Percentiles rank a stretch among this genome's conserved stretches.
Conservation (phyloP, 2,797 vertebrate species). For the Loriculus beryllinus region DNA sequence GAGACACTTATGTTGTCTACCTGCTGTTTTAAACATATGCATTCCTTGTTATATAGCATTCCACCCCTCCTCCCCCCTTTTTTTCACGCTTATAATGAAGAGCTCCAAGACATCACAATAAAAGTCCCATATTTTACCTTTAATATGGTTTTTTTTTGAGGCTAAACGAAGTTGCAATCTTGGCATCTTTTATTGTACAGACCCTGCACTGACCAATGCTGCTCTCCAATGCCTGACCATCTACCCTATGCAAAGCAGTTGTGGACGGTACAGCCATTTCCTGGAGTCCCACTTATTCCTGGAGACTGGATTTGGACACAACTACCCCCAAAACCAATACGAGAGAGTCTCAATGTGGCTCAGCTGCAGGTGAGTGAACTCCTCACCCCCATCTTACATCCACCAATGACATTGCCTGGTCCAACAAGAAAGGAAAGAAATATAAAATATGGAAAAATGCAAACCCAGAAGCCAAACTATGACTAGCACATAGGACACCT, state of each 20-base stretch:
- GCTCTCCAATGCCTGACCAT: rapidly evolving
- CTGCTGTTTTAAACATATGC: neutral
- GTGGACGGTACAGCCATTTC: neutral
- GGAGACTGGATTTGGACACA: neutral
- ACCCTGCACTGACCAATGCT: neutral
- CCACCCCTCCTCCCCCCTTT: neutral
- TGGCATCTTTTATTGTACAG: constrained; percentile 2
- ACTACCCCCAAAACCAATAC: neutral
- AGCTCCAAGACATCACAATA: constrained; percentile 3
- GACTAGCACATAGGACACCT: neutral
- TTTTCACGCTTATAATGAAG: neutral
- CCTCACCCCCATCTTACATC: neutral
- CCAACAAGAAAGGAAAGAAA: neutral
- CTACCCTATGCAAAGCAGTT: neutral
- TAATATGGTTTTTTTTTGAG: neutral
- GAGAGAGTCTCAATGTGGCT: neutral
- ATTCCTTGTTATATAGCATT: neutral
- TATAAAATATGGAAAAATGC: neutral
- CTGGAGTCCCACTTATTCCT: neutral
- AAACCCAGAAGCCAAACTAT: neutral
- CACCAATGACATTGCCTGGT: neutral
- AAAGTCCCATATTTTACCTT: neutral
- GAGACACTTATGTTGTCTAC: neutral
- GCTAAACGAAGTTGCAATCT: constrained; percentile 19
- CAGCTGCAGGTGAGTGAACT: neutral